These are phyloP conservation scores for Coecobrya sp. DNA, from an alignment of 2,888 invertebrate genomes.

Conservation along the genomic window DNA sequence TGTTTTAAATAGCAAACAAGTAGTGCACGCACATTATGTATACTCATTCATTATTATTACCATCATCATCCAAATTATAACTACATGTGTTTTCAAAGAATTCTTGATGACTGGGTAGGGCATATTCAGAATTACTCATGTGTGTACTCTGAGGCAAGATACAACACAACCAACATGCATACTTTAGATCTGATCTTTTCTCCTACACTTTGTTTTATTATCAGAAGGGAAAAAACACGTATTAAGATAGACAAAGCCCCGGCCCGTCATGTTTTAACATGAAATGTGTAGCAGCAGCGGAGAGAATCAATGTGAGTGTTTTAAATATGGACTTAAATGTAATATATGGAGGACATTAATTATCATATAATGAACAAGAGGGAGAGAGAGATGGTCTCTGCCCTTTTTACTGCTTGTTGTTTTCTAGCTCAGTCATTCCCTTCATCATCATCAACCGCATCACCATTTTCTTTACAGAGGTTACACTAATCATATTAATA, in stretches of 20 bases:
- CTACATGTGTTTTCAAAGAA: constrained; percentile 58
- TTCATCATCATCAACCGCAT: constrained; percentile 28
- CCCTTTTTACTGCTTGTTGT: constrained; percentile 72
- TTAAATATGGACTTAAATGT: constrained; percentile 79
- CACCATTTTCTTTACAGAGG: constrained; percentile 13
- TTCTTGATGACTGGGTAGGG: constrained; percentile 75
- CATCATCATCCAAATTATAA: constrained; percentile 47
- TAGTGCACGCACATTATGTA: constrained; percentile 66
- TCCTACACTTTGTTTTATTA: constrained; percentile 13
- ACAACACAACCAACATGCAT: neutral
- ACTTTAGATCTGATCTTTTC: neutral
- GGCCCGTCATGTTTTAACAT: constrained; percentile 13
- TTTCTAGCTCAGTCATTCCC: constrained; percentile 64
- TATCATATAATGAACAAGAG: constrained; percentile 81
- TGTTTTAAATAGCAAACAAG: constrained; percentile 45
- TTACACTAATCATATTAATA: constrained; percentile 23
- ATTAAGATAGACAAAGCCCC: neutral
- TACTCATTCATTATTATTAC: constrained; percentile 27
- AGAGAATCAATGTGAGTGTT: constrained; percentile 64
- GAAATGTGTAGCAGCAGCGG: constrained; percentile 37
- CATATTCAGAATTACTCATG: constrained; percentile 49
- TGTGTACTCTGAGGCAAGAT: neutral
- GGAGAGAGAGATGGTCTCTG: constrained; percentile 70
- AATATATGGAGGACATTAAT: constrained; percentile 80
- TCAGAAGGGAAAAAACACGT: neutral